Evolutionary conservation across 2,888 invertebrate species (phyloP), one percentile per base, ranked within the genome.

Genomic region (Pyrgus malvae): DNA sequence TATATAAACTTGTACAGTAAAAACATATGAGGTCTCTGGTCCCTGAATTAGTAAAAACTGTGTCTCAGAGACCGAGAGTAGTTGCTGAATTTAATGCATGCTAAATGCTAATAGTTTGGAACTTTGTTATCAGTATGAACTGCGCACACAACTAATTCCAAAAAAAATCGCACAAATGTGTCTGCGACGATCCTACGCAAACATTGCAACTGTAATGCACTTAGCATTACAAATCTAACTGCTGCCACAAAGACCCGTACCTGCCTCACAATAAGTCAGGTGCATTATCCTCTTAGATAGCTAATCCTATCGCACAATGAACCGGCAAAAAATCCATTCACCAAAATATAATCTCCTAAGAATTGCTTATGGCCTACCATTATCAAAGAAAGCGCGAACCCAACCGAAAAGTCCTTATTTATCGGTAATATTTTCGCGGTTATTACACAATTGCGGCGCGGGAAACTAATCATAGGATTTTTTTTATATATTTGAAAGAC

Each of bases 221-320:
- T 73, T 68, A 60, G 63, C 66, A 65, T 67, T 65, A 70, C 65
- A 70, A 65, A 68, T 64, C 63, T 65, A 62, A 64, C 67, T 64
- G 45, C 64, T 17, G 5, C 37, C n/a, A 74, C 68, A 74, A 74
- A 70, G 66, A 64, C 63, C 60, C 66, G 67, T 85, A 83, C 86
- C 86, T 83, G 81, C 70, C 56, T 44, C 63, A 80, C 80, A 83
- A 83, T 71, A 66, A 67, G 77, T 87, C 89, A 88, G 88, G 88
- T 90, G 88, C 81, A 82, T 87, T 74, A 87, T 86, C 82, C 76
- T 69, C 76, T 77, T 74, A 73, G 70, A 78, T 75, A 77, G 69
- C 70, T 70, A 83, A 85, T 82, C 80, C 72, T 53, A 66, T 68
- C 63, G 44, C 72, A 83, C 82, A 86, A 84, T 78, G 67, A 63